phyloP scores from a whole-genome alignment of 2,888 invertebrate genomes.

The Hipparchia sbordonii region DNA sequence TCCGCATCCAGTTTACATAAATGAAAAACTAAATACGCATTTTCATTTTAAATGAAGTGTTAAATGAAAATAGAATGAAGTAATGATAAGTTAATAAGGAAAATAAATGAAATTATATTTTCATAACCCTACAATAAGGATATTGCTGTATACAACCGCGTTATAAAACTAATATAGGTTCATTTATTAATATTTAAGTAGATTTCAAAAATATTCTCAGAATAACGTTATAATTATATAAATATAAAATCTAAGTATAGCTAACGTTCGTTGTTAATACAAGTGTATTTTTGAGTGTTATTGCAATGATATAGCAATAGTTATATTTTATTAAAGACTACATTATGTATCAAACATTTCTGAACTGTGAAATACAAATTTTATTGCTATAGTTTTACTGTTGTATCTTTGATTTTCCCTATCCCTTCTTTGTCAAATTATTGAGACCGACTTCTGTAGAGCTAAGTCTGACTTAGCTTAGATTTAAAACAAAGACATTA shows the following conservation, averaged over 20 bases:
- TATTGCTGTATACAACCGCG: conserved; percentile 30
- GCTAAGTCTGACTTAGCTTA: too few relatives aligned
- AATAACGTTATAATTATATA: conserved; percentile 33
- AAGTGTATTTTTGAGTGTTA: conserved; percentile 80
- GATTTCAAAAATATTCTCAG: conserved; percentile 37
- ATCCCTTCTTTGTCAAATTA: neutral
- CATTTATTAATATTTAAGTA: conserved; percentile 29
- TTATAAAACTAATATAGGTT: conserved; percentile 22
- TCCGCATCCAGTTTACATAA: conserved; percentile 1
- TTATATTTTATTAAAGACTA: conserved; percentile 79
- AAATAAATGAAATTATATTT: conserved; percentile 25
- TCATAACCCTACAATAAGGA: conserved; percentile 21
- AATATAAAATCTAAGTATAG: conserved; percentile 28
- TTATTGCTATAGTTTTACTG: conserved; percentile 72
- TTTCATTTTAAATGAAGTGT: conserved; percentile 24
- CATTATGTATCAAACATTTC: conserved; percentile 74
- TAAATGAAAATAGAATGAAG: conserved; percentile 23
- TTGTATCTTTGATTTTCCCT: conserved; percentile 51
- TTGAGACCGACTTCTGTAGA: too few relatives aligned
- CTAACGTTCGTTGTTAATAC: conserved; percentile 54
- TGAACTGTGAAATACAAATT: conserved; percentile 79
- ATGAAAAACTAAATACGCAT: neutral
- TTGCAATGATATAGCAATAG: conserved; percentile 71
- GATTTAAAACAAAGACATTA: too few relatives aligned
- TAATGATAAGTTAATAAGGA: neutral